A percentile compares a stretch with the other conserved stretches of the same genome.
Conservation (phyloP, 2,113 vertebrate species). For the Pungitius pungitius region DNA sequence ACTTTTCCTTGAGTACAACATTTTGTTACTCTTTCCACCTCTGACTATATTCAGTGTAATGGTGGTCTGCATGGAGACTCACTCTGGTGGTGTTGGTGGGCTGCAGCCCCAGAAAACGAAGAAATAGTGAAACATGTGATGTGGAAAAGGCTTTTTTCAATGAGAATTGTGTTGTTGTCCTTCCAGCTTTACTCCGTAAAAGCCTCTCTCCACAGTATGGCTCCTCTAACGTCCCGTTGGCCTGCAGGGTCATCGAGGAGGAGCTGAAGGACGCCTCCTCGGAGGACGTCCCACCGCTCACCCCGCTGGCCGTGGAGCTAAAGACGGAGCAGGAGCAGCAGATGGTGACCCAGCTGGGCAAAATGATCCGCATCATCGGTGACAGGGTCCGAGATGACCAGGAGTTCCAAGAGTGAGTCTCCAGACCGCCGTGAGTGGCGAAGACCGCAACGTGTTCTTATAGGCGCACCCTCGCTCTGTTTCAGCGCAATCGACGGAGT, state of each 20-base stretch:
- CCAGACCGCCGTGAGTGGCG: neutral
- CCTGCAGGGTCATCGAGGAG: slow-evolving; percentile 58
- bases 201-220: neutral
- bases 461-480: neutral
- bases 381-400: slow-evolving; percentile 44
- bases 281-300: slow-evolving; percentile 29
- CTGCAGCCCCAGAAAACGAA: too few relatives aligned
- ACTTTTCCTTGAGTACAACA: too few relatives aligned
- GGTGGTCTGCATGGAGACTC: too few relatives aligned
- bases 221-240: neutral
- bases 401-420: slow-evolving; percentile 63
- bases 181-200: neutral
- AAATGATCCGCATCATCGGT: slow-evolving; percentile 53
- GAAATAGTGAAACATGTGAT: too few relatives aligned
- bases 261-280: slow-evolving; percentile 40
- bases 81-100: too few relatives aligned
- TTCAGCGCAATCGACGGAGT: slow-evolving; percentile 53
- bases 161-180: neutral
- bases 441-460: too few relatives aligned
- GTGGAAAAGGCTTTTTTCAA: too few relatives aligned
- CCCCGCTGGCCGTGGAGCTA: neutral
- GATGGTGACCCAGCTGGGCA: slow-evolving; percentile 50
- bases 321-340: slow-evolving; percentile 48
- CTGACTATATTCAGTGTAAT: too few relatives aligned
- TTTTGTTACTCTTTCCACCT: too few relatives aligned